Conservation (phyloP, 2,113 vertebrate genomes). For the Petaurus breviceps region DNA sequence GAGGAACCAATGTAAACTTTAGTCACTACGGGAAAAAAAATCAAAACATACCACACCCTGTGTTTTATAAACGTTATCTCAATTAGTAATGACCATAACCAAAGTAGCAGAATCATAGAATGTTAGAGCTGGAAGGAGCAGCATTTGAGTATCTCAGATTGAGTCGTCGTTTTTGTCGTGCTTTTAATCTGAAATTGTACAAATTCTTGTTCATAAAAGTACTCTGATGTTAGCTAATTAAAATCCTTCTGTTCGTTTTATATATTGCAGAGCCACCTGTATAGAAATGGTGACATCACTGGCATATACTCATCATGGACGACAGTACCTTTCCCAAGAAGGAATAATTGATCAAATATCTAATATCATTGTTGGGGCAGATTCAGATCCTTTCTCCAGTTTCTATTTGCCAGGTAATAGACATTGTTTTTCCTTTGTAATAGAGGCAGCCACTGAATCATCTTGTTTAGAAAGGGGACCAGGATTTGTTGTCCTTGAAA, state of each 20-base stretch:
- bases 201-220: neutral
- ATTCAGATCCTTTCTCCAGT: slow-evolving; percentile 92
- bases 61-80: slow-evolving; percentile 37
- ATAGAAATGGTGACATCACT: slow-evolving; percentile 94
- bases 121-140: slow-evolving; percentile 10
- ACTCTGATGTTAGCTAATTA: neutral
- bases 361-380: slow-evolving; percentile 94
- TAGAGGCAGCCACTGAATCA: slow-evolving; percentile 26
- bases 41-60: neutral
- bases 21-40: neutral
- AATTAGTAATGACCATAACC: neutral
- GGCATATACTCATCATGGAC: slow-evolving; percentile 89
- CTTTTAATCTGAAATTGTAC: slow-evolving; percentile 7
- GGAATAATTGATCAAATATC: slow-evolving; percentile 94
- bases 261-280: slow-evolving; percentile 89
- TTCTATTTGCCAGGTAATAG: slow-evolving; percentile 94
- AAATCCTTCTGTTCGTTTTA: slow-evolving; percentile 25
- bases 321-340: slow-evolving; percentile 92
- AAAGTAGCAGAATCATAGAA: neutral
- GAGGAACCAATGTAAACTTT: neutral
- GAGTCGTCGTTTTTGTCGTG: slow-evolving; percentile 17
- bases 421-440: neutral
- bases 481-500: neutral
- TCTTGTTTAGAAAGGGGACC: neutral
- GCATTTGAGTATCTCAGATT: slow-evolving; percentile 6